Evolutionary conservation across 2,888 invertebrate genomes (phyloP).

Genomic region (Loripinus fragilis): DNA sequence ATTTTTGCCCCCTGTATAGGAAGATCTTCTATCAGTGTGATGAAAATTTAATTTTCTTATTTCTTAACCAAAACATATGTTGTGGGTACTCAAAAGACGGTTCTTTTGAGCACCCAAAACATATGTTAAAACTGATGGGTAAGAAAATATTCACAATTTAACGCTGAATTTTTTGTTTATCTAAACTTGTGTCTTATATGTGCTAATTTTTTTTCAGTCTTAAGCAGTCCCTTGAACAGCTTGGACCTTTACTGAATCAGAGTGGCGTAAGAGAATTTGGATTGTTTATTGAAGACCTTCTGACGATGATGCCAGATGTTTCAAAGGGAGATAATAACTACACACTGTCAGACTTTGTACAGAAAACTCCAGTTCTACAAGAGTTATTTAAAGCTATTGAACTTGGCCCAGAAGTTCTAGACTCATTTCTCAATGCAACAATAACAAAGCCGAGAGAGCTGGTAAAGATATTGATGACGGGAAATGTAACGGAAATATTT

Average conservation of each 20-base stretch:
- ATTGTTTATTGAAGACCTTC: background rate
- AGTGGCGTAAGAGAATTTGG: background rate
- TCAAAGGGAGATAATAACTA: background rate
- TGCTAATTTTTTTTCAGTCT: background rate
- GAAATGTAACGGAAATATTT: background rate
- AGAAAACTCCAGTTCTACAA: background rate
- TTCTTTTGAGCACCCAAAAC: too few species aligned
- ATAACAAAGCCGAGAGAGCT: background rate
- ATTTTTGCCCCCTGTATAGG: too few species aligned
- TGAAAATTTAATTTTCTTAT: too few species aligned
- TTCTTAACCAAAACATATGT: too few species aligned
- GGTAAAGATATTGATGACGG: background rate
- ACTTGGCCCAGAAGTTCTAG: background rate
- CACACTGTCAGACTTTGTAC: background rate
- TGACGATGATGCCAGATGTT: background rate
- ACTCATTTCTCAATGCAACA: background rate
- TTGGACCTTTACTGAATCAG: background rate
- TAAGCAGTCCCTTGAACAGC: background rate
- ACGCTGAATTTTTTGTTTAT: too few species aligned
- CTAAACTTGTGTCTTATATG: too few species aligned
- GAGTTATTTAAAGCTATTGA: conserved; percentile 3
- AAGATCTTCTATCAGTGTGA: too few species aligned
- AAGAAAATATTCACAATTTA: too few species aligned
- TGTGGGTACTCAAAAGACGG: too few species aligned
- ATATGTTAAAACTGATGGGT: too few species aligned